phyloP scores from a whole-genome alignment of 2,113 vertebrate species.

The Alouatta palliata region DNA sequence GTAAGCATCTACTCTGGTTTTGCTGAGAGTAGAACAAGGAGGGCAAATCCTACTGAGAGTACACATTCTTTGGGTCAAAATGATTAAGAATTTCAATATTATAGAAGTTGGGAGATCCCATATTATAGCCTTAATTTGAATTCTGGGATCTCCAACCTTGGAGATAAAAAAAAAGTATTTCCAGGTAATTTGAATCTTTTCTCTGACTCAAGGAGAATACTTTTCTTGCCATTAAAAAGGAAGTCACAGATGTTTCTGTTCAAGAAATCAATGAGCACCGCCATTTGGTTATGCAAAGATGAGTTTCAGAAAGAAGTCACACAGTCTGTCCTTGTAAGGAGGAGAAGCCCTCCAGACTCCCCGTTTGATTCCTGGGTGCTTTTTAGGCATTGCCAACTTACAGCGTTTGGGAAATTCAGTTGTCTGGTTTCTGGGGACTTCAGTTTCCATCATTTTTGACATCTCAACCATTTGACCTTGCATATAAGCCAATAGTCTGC shows the following conservation, averaged over 20 bases:
- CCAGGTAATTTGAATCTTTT: background rate
- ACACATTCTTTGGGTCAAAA: background rate
- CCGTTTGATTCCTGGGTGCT: background rate
- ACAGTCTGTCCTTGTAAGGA: background rate
- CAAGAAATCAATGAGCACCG: background rate
- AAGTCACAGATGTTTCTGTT: background rate
- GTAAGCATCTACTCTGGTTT: background rate
- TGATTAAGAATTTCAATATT: background rate
- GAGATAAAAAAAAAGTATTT: background rate
- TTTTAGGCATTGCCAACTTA: background rate
- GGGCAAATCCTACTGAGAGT: rapidly evolving
- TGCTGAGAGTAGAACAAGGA: background rate
- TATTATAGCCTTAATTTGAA: background rate
- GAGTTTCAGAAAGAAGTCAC: background rate
- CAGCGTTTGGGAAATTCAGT: background rate
- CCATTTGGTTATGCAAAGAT: background rate
- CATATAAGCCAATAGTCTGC: background rate
- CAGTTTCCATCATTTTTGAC: background rate
- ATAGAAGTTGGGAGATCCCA: background rate
- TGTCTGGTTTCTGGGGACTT: background rate
- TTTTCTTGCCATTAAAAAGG: background rate
- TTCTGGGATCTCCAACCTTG: background rate
- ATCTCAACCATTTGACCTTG: background rate
- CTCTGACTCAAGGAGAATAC: background rate
- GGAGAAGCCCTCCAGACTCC: background rate